Conservation (phyloP, 2,797 vertebrate species). For the Rhinophrynus dorsalis region DNA sequence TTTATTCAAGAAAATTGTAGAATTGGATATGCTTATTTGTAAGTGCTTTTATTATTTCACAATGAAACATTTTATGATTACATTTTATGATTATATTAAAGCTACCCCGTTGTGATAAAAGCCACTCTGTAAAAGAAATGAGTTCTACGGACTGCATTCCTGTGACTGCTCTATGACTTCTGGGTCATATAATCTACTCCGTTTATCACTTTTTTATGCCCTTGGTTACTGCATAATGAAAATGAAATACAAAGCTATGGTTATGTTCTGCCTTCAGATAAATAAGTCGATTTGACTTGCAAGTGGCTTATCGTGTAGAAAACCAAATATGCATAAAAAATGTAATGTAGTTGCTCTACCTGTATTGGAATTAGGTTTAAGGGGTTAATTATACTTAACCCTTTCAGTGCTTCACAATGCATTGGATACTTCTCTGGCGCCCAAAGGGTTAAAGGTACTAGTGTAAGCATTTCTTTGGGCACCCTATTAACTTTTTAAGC, state of each 20-base stretch:
- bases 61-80: constrained; percentile 49
- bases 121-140: constrained; percentile 48
- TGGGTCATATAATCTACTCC: constrained; percentile 47
- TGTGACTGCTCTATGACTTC: constrained; percentile 47
- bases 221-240: constrained; percentile 48
- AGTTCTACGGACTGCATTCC: constrained; percentile 28
- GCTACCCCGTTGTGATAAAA: constrained; percentile 50
- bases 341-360: background rate
- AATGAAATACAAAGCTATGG: constrained; percentile 49
- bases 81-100: constrained; percentile 50
- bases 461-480: too few relatives aligned
- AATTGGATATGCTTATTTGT: constrained; percentile 45
- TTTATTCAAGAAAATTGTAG: constrained; percentile 26
- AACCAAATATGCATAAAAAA: constrained; percentile 1
- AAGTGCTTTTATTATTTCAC: constrained; percentile 47
- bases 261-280: constrained; percentile 38
- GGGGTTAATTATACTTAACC: too few relatives aligned
- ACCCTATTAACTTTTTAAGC: too few relatives aligned
- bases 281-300: constrained; percentile 43
- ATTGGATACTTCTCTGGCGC: too few relatives aligned
- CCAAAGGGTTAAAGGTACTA: too few relatives aligned
- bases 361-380: too few relatives aligned
- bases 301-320: constrained; percentile 25
- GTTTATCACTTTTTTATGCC: constrained; percentile 51
- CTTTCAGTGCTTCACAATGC: too few relatives aligned